These are phyloP conservation scores for Lithosia quadra DNA, from an alignment of 2,888 invertebrate species.

Conservation along the genomic window DNA sequence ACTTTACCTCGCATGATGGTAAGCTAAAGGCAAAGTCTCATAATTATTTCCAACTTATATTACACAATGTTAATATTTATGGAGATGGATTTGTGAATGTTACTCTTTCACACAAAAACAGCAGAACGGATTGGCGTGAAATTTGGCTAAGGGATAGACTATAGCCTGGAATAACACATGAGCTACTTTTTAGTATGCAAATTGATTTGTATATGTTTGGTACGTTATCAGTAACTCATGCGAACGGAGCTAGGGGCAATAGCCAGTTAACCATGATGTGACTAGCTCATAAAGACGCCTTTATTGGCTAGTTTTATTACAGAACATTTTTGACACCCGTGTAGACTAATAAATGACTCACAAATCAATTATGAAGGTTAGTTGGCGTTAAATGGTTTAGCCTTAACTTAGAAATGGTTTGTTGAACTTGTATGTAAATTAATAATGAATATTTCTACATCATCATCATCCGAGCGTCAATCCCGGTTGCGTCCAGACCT, in stretches of 20 bases:
- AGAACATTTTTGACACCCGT: background rate
- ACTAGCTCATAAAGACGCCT: background rate
- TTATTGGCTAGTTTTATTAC: background rate
- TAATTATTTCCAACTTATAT: background rate
- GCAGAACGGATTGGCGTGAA: too few species aligned
- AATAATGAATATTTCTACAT: background rate
- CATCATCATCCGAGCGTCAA: background rate
- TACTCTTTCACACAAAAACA: background rate
- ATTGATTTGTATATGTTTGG: too few species aligned
- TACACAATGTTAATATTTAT: too few species aligned
- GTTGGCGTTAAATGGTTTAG: background rate
- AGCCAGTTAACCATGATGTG: background rate
- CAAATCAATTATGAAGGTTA: background rate
- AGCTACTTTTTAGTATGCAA: too few species aligned
- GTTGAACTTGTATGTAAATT: slow-evolving; percentile 3
- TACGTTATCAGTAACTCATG: too few species aligned
- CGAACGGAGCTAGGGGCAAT: too few species aligned
- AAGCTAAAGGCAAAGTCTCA: too few species aligned
- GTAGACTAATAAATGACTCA: background rate
- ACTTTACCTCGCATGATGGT: too few species aligned
- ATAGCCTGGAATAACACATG: too few species aligned
- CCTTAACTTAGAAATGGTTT: background rate
- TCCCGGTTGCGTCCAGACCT: background rate
- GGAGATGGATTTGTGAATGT: too few species aligned
- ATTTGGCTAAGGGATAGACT: too few species aligned